These are phyloP conservation scores for Oostethus manadensis DNA, from an alignment of 2,113 vertebrate species.

Conservation along the genomic window DNA sequence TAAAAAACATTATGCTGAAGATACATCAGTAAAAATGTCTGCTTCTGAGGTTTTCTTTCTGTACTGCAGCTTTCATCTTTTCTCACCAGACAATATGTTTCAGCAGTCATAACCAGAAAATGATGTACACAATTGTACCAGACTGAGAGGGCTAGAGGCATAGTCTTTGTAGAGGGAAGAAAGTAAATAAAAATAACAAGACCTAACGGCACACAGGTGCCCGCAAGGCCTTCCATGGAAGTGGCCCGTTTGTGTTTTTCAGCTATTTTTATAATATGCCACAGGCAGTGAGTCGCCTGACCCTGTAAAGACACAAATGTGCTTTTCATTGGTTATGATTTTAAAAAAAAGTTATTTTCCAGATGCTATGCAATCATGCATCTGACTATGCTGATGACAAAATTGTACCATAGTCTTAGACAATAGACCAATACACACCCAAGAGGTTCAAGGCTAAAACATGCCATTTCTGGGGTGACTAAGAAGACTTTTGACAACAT, in stretches of 20 bases:
- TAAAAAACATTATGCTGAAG: too few relatives aligned
- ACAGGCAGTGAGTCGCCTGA: slow-evolving; percentile 53
- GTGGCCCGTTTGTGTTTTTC: slow-evolving; percentile 44
- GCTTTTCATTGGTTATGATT: slow-evolving; percentile 51
- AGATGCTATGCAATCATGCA: slow-evolving; percentile 44
- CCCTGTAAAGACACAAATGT: slow-evolving; percentile 43
- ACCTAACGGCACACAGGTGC: slow-evolving; percentile 48
- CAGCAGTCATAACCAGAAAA: slow-evolving; percentile 19
- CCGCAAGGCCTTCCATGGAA: slow-evolving; percentile 50
- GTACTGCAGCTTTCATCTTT: neutral
- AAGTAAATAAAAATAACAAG: slow-evolving; percentile 18
- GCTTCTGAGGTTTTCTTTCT: neutral
- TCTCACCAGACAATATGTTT: slow-evolving; percentile 27
- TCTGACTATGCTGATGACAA: slow-evolving; percentile 54
- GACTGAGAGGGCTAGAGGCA: slow-evolving; percentile 6
- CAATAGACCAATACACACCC: too few relatives aligned
- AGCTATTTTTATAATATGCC: slow-evolving; percentile 49
- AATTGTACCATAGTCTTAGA: slow-evolving; percentile 13
- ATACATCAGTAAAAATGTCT: neutral
- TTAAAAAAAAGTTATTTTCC: slow-evolving; percentile 32
- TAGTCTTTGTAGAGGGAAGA: slow-evolving; percentile 25
- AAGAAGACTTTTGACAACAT: too few relatives aligned
- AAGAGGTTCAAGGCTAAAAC: too few relatives aligned
- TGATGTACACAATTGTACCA: slow-evolving; percentile 14
- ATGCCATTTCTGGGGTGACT: too few relatives aligned